These are phyloP conservation scores for Sminthurides aquaticus DNA, from an alignment of 2,888 invertebrate species.

Conservation along the genomic window DNA sequence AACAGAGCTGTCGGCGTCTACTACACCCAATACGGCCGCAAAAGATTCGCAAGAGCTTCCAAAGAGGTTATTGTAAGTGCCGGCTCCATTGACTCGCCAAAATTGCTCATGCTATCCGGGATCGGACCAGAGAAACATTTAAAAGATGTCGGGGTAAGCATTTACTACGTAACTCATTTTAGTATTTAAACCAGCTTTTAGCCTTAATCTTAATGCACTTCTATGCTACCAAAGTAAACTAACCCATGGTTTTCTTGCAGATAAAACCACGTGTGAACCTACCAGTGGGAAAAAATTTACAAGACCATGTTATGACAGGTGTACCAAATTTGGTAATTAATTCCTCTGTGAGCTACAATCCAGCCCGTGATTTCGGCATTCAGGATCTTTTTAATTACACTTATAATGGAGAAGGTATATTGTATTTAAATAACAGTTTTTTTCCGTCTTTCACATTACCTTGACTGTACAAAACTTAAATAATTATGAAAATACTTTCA, in stretches of 20 bases:
- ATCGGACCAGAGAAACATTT: conserved; percentile 18
- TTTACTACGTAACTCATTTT: neutral
- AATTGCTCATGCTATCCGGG: conserved; percentile 21
- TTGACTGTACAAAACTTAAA: conserved; percentile 1
- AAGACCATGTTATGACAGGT: conserved; percentile 28
- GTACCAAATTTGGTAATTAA: conserved; percentile 27
- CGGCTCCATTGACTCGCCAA: conserved; percentile 14
- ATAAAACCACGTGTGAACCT: conserved; percentile 31
- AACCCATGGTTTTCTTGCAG: too few relatives aligned
- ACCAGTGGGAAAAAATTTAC: conserved; percentile 38
- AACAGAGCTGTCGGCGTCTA: conserved; percentile 18
- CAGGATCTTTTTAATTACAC: conserved; percentile 28
- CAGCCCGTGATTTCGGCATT: conserved; percentile 30
- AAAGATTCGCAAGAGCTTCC: conserved; percentile 11
- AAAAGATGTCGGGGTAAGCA: conserved; percentile 11
- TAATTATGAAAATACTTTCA: conserved; percentile 9
- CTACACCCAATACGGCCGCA: conserved; percentile 17
- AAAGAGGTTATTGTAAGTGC: conserved; percentile 20
- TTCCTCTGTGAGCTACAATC: conserved; percentile 27
- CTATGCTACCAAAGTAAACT: too few relatives aligned
- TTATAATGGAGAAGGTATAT: conserved; percentile 29
- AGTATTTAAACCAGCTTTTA: too few relatives aligned
- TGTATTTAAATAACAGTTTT: too few relatives aligned
- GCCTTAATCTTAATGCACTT: too few relatives aligned
- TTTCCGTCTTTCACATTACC: too few relatives aligned